phyloP scores from a whole-genome alignment of 2,888 invertebrate species.

The Keiferia lycopersicella region DNA sequence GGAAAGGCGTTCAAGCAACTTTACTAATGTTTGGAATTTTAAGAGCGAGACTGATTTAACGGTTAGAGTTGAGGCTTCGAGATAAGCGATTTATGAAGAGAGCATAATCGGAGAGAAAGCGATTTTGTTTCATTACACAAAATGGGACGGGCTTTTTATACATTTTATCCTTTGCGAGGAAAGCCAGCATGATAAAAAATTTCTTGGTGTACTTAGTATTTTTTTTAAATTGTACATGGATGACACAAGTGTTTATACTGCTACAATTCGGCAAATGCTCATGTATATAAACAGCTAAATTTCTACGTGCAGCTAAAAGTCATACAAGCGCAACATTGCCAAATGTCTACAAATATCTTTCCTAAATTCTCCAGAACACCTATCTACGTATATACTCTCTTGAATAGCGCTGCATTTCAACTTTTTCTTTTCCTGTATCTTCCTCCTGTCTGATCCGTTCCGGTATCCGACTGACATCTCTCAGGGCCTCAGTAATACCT shows the following conservation, averaged over 20 bases:
- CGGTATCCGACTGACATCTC: slow-evolving; percentile 20
- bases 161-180: too few relatives aligned
- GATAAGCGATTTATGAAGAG: slow-evolving; percentile 9
- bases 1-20: slow-evolving; percentile 48
- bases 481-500: slow-evolving; percentile 39
- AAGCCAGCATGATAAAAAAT: too few relatives aligned
- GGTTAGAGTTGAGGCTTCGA: slow-evolving; percentile 38
- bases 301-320: too few relatives aligned
- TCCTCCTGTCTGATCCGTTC: slow-evolving; percentile 13
- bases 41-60: slow-evolving; percentile 47
- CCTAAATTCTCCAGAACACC: background rate
- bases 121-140: slow-evolving; percentile 28
- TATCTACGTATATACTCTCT: background rate
- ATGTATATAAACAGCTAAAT: too few relatives aligned
- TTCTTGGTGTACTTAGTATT: too few relatives aligned
- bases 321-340: too few relatives aligned
- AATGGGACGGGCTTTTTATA: too few relatives aligned
- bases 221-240: too few relatives aligned
- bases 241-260: too few relatives aligned
- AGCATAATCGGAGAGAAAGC: slow-evolving; percentile 17
- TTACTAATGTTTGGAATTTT: slow-evolving; percentile 48
- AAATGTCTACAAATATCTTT: background rate
- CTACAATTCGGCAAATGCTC: too few relatives aligned
- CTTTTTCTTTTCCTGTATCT: slow-evolving; percentile 17
- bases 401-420: slow-evolving; percentile 11